These are phyloP conservation scores for Oasisia sp. DNA, from an alignment of 2,888 invertebrate genomes.

Conservation along the genomic window DNA sequence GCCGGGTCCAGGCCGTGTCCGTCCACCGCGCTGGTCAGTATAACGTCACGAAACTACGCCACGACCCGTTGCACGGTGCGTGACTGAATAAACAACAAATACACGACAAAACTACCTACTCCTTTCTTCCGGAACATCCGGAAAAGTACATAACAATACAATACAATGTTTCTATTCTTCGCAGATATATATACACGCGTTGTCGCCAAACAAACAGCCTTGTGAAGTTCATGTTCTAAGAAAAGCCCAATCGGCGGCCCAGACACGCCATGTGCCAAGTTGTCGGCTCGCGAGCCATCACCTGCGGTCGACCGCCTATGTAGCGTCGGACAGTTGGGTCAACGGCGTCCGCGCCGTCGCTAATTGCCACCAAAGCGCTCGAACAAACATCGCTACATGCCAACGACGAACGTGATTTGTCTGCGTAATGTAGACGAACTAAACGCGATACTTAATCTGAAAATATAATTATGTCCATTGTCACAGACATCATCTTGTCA, in stretches of 20 bases:
- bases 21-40: background rate
- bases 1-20: background rate
- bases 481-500: slow-evolving; percentile 9
- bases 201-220: background rate
- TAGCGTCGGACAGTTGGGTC: background rate
- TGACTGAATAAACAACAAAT: background rate
- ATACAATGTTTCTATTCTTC: slow-evolving; percentile 6
- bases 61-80: background rate
- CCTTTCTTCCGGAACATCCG: background rate
- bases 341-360: background rate
- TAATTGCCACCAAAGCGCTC: background rate
- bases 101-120: background rate
- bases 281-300: background rate
- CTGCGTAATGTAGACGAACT: background rate
- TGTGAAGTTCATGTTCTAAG: background rate
- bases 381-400: background rate
- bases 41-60: background rate
- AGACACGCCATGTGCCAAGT: background rate
- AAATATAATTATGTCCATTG: slow-evolving; percentile 10
- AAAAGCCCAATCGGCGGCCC: background rate
- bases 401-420: background rate
- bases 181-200: background rate
- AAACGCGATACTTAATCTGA: background rate
- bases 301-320: background rate
- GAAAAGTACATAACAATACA: background rate